Evolutionary conservation across 1,140 invertebrate genomes (phyloP), one percentile per base, ranked within the genome.

Genomic region (Halyomorpha halys): DNA sequence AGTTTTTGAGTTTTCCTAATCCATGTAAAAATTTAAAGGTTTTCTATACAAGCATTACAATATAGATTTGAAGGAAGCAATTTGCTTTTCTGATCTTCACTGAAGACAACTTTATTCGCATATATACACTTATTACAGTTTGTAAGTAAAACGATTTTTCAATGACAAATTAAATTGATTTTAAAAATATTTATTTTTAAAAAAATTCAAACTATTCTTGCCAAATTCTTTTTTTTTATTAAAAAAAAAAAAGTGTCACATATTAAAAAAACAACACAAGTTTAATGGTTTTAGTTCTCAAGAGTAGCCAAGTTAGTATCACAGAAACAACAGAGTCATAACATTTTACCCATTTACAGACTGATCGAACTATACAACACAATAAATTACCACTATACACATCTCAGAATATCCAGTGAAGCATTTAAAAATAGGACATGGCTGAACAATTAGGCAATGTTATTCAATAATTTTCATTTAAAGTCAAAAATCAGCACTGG

Each of bases 291-390:
- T 39, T 39, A 39, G 34, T 39, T 39, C 34, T 39, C 34, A 39
- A 39, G 34, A 23, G 53, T 56, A 56, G 53, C 53, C 53, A 56
- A 56, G 53, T 56, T 56, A 56, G 53, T 56, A 56, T 56, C 53
- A 56, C 53, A 56, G 53, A 23, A 56, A 56, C 53, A 56, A 56
- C 23, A 23, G 21, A 56, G 53, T 23, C 53, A 56, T 23, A 23
- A 21, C 18, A 56, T 56, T 23, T 16, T 23, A 16, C 23, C 23
- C 34, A 39, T 23, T 56, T 56, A 56, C 53, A 56, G 53, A 56
- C 23, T 23, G 23, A 25, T 25, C 23, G 34, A 49, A 21, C 23
- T 56, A 56, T 56, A 56, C 53, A 25, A 56, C 53, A 56, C 23
- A 56, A 56, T 56, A 56, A 21, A 56, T 56, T 21, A 56, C 23